Evolutionary conservation across 1,140 invertebrate species (phyloP).

Genomic region (Cotesia glomerata): DNA sequence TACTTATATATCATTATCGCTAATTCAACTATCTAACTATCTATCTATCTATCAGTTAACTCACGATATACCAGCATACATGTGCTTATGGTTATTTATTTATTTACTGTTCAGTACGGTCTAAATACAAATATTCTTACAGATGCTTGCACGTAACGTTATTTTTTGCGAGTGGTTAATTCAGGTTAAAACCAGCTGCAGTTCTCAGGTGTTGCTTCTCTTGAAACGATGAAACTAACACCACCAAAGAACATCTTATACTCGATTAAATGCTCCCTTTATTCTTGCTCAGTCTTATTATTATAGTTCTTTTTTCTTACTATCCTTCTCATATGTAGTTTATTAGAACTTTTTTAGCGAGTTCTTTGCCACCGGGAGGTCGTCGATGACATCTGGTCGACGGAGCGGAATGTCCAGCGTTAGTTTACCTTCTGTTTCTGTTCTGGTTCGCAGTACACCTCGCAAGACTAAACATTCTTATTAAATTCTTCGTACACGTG

Average conservation of each 20-base stretch:
- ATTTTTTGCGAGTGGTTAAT: neutral
- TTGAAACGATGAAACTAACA: neutral
- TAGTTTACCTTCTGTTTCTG: conserved; percentile 39
- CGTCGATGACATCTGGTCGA: conserved; percentile 55
- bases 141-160: neutral
- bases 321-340: neutral
- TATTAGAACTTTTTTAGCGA: neutral
- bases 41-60: neutral
- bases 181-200: neutral
- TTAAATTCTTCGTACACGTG: neutral
- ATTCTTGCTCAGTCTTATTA: neutral
- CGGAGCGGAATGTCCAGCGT: conserved; percentile 52
- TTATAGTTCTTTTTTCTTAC: neutral
- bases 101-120: neutral
- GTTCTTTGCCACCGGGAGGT: conserved; percentile 3
- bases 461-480: too few species aligned
- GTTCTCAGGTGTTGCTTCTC: neutral
- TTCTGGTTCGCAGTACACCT: conserved; percentile 24
- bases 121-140: neutral
- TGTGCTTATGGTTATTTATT: too few species aligned
- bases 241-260: neutral
- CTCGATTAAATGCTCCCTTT: neutral
- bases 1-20: neutral
- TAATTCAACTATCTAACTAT: neutral
- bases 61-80: neutral